Evolutionary conservation across 1,140 invertebrate species (phyloP).

Genomic region (Drosophila murphyi): DNA sequence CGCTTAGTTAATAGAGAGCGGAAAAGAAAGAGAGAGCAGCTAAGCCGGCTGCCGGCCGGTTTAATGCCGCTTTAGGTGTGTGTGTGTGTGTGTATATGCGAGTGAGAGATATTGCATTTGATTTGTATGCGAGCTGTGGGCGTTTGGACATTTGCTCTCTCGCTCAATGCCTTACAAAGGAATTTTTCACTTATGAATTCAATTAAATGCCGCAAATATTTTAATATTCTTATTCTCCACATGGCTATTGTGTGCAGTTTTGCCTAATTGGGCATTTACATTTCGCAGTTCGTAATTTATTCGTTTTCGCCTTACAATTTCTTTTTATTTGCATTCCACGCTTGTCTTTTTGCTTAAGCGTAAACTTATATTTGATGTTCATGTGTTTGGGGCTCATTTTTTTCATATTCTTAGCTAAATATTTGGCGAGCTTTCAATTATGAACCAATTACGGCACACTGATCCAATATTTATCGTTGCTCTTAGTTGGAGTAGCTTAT

Average conservation of each 20-base stretch:
- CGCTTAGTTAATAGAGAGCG: not conserved
- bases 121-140: slow-evolving; percentile 20
- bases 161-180: slow-evolving; percentile 41
- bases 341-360: slow-evolving; percentile 13
- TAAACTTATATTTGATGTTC: not conserved
- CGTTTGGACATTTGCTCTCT: slow-evolving; percentile 15
- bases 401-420: slow-evolving; percentile 26
- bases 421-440: slow-evolving; percentile 57
- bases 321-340: not conserved
- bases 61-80: slow-evolving; percentile 1
- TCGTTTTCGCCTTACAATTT: slow-evolving; percentile 15
- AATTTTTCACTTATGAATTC: slow-evolving; percentile 39
- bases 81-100: not conserved
- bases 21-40: slow-evolving; percentile 11
- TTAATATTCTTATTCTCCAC: slow-evolving; percentile 21
- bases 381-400: slow-evolving; percentile 16
- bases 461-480: slow-evolving; percentile 64
- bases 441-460: slow-evolving; percentile 60
- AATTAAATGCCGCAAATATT: slow-evolving; percentile 26
- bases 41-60: slow-evolving; percentile 34
- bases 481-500: slow-evolving; percentile 53
- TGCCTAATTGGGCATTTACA: slow-evolving; percentile 34
- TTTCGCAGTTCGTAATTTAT: not conserved
- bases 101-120: slow-evolving; percentile 18
- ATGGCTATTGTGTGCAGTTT: slow-evolving; percentile 26